Conservation (phyloP, 1,140 invertebrate genomes). For the Drosophila kepulauana region DNA sequence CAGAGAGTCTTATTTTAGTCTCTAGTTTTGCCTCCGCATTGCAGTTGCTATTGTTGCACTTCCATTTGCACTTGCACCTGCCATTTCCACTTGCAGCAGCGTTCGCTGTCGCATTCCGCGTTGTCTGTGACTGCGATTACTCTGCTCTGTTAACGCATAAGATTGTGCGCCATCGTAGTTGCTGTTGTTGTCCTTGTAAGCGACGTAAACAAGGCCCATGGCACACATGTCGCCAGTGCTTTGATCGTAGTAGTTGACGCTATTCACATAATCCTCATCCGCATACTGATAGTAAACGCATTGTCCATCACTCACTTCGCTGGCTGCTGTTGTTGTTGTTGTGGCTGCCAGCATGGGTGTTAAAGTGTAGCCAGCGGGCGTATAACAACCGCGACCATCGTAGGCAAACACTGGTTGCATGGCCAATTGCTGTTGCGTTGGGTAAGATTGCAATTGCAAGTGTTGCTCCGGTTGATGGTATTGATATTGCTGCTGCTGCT, state of each 20-base stretch:
- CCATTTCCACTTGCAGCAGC: not conserved
- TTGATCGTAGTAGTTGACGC: slow-evolving; percentile 45
- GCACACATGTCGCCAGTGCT: slow-evolving; percentile 20
- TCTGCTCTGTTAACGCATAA: not conserved
- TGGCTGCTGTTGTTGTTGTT: slow-evolving; percentile 3
- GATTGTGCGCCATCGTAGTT: not conserved
- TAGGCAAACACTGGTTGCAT: slow-evolving; percentile 9
- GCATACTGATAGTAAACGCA: slow-evolving; percentile 46
- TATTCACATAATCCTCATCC: slow-evolving; percentile 32
- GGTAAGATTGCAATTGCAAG: not conserved
- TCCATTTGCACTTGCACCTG: not conserved
- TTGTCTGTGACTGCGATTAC: not conserved
- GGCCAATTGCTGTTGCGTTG: not conserved
- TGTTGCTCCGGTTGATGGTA: not conserved
- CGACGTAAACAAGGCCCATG: slow-evolving; percentile 44
- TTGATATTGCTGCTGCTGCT: not conserved
- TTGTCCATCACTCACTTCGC: too few species aligned
- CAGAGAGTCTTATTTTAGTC: not conserved
- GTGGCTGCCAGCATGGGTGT: slow-evolving; percentile 9
- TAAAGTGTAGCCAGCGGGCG: slow-evolving; percentile 4
- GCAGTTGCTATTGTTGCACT: not conserved
- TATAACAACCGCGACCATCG: not conserved
- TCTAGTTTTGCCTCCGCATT: not conserved
- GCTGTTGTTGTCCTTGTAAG: slow-evolving; percentile 17
- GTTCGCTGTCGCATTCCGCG: not conserved